Evolutionary conservation across 2,888 invertebrate genomes (phyloP).

Genomic region (Himalopsyche anomala): DNA sequence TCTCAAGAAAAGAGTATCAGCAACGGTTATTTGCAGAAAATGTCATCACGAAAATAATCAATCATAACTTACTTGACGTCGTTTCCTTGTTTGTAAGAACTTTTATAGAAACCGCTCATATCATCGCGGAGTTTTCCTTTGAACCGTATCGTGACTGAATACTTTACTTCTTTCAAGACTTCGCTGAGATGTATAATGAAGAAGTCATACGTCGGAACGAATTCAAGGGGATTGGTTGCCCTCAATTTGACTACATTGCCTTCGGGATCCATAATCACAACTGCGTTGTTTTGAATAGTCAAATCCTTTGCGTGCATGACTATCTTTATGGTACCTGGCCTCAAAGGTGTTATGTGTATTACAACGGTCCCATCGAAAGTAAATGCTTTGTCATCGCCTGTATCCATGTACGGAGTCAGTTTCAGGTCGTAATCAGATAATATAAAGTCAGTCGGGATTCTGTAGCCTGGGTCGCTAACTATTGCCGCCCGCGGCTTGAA

Average conservation of each 20-base stretch:
- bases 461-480: conserved; percentile 64
- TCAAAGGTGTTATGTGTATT: conserved; percentile 71
- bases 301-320: conserved; percentile 72
- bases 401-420: conserved; percentile 48
- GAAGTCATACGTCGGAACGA: conserved; percentile 48
- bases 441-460: conserved; percentile 48
- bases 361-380: conserved; percentile 74
- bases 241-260: not conserved
- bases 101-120: conserved; percentile 80
- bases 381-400: conserved; percentile 68
- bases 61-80: not conserved
- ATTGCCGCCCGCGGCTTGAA: conserved; percentile 52
- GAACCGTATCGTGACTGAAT: conserved; percentile 46
- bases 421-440: conserved; percentile 16
- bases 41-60: too few relatives aligned
- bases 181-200: conserved; percentile 17
- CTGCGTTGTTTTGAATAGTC: conserved; percentile 55
- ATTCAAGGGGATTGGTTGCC: not conserved
- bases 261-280: not conserved
- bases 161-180: conserved; percentile 49
- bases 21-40: too few relatives aligned
- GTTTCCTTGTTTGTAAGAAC: conserved; percentile 72
- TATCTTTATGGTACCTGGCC: conserved; percentile 69
- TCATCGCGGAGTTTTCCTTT: conserved; percentile 68
- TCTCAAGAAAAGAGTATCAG: too few relatives aligned